phyloP scores from a whole-genome alignment of 2,113 vertebrate genomes.

The Antidorcas marsupialis region DNA sequence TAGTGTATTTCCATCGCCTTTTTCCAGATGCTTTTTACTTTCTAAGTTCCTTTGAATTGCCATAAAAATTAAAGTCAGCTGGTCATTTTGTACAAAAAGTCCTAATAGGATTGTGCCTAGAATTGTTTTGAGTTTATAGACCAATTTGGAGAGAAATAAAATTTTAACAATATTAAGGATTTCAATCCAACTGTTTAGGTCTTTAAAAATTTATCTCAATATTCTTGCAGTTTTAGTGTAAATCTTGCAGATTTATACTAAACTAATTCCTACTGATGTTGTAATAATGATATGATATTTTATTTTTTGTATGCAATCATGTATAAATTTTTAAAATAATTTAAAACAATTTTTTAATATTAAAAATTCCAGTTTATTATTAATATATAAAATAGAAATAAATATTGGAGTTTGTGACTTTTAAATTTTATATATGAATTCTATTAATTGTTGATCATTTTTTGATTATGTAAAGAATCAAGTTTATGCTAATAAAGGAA shows the following conservation, averaged over 20 bases:
- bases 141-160: background rate
- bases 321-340: background rate
- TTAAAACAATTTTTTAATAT: background rate
- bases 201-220: background rate
- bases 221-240: background rate
- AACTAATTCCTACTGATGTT: background rate
- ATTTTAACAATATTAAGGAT: background rate
- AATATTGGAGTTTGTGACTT: background rate
- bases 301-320: background rate
- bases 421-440: background rate
- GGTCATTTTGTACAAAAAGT: background rate
- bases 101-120: background rate
- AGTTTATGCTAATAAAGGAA: background rate
- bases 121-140: background rate
- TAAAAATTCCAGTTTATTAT: background rate
- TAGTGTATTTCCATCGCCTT: background rate
- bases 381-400: background rate
- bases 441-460: background rate
- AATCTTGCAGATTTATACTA: background rate
- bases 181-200: background rate
- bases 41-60: background rate
- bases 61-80: background rate
- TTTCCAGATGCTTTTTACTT: background rate
- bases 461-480: background rate
- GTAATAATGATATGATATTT: background rate